Base-by-base conservation (phyloP, 2,888 invertebrate species). In the Ischnus inquisitorius region DNA sequence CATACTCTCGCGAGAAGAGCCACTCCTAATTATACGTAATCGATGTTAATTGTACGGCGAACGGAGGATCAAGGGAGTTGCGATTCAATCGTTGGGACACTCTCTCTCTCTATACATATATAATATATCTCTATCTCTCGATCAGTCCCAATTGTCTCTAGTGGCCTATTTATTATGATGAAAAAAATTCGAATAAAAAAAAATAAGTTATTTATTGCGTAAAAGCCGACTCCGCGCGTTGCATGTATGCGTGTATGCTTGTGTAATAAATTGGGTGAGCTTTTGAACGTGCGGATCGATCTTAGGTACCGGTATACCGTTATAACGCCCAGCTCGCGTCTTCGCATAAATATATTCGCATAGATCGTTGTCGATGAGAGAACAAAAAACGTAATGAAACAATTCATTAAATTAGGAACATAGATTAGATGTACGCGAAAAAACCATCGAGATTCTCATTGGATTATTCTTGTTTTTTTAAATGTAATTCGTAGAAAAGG, bases 141-240 rank as follows among this genome's bases (percentile, higher is more conserved):
- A 74, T 80, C 54, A 60, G 22, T 16, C 71, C 72, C 77, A 72
- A 48, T 76, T 80, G 69, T 81, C 46, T 84, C 80, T 67, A 83
- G 74, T 78, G 62, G 62, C 46, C 60, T 82, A 82, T 82, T 82
- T 82, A 82, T 82, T 82, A 65, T 74, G 39, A 77, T 68, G 25
- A 2, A 25, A 65, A 28, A 43, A 60, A 34, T 39, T 6, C 25
- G n/a, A 28, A 41, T 41, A 60, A 75, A 60, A 65, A 41, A 22
- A 83, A 84, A 79, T 48, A 77, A 85, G 78, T 85, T 85, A 85
- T 85, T 85, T 84, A 84, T 85, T 85, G 84, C 80, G 80, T 69
- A 64, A 71, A 60, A 65, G 77, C 68, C 43, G 80, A 75, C 46
- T 74, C 62, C 62, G 60, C 76, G 68, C 80, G 80, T 64, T 68